These are phyloP conservation scores for Argyrosomus japonicus DNA, from an alignment of 2,113 vertebrate species.

Conservation along the genomic window DNA sequence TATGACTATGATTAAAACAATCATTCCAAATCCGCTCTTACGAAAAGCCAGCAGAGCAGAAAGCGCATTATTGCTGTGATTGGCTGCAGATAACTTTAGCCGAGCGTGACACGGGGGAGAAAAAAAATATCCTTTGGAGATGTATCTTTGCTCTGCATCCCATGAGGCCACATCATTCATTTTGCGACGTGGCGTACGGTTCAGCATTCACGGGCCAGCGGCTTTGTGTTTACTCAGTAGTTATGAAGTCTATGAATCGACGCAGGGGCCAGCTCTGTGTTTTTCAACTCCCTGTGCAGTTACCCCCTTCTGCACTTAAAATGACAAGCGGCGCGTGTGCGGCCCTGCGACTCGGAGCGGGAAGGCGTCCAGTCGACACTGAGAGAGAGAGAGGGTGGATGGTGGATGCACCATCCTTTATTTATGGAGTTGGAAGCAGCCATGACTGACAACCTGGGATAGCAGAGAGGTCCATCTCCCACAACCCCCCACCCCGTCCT, in stretches of 20 bases:
- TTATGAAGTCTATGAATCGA: constrained; percentile 46
- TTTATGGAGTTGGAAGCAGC: constrained; percentile 67
- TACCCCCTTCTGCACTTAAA: constrained; percentile 51
- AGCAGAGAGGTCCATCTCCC: constrained; percentile 55
- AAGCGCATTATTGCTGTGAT: constrained; percentile 46
- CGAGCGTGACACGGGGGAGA: constrained; percentile 18
- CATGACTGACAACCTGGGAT: constrained; percentile 73
- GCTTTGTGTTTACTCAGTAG: constrained; percentile 55
- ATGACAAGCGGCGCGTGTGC: constrained; percentile 57
- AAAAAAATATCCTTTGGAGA: constrained; percentile 22
- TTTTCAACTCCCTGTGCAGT: constrained; percentile 42
- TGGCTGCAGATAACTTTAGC: constrained; percentile 49
- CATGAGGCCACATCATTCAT: constrained; percentile 47
- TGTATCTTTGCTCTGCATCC: constrained; percentile 10
- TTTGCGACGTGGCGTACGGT: constrained; percentile 26
- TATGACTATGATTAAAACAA: constrained; percentile 69
- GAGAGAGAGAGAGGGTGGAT: constrained; percentile 19
- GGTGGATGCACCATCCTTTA: constrained; percentile 67
- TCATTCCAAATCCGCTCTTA: constrained; percentile 48
- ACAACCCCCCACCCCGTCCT: neutral
- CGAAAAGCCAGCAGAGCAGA: constrained; percentile 52
- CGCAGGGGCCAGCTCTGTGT: constrained; percentile 18
- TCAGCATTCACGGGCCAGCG: constrained; percentile 51
- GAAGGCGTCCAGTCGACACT: constrained; percentile 25
- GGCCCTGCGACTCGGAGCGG: constrained; percentile 22